Evolutionary conservation across 1,140 invertebrate species (phyloP).

Genomic region (Potamilus streckersoni): DNA sequence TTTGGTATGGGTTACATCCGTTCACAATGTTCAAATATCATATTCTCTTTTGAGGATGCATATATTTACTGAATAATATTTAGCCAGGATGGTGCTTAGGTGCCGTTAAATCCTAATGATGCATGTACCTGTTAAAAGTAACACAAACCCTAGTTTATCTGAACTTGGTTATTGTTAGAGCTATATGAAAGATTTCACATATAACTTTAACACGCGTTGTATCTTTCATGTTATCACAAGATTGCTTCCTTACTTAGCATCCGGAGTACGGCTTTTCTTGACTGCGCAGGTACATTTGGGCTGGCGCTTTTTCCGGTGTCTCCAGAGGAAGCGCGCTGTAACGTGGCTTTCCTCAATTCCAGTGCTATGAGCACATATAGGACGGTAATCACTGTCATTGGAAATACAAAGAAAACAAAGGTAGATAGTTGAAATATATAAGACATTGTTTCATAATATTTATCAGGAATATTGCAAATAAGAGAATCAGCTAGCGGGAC

Average conservation of each 20-base stretch:
- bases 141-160: too few species aligned
- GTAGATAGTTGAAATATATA: conserved; percentile 47
- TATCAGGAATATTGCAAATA: conserved; percentile 39
- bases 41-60: too few species aligned
- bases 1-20: too few species aligned
- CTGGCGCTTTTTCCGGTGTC: conserved; percentile 11
- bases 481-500: conserved; percentile 52
- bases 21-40: too few species aligned
- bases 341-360: conserved; percentile 46
- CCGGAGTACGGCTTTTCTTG: conserved; percentile 52
- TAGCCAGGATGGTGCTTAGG: too few species aligned
- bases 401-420: conserved; percentile 64
- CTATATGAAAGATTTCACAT: too few species aligned
- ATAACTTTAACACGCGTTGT: too few species aligned
- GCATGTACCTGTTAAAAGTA: too few species aligned
- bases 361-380: conserved; percentile 64
- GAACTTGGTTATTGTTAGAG: too few species aligned
- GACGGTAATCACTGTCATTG: conserved; percentile 62
- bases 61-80: too few species aligned
- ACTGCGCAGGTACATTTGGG: conserved; percentile 6
- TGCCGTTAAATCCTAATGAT: too few species aligned
- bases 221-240: too few species aligned
- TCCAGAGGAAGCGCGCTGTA: conserved; percentile 20
- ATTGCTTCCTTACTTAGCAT: conserved; percentile 49
- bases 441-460: conserved; percentile 27